phyloP scores from a whole-genome alignment of 2,113 vertebrate species.

The Agelaius tricolor region DNA sequence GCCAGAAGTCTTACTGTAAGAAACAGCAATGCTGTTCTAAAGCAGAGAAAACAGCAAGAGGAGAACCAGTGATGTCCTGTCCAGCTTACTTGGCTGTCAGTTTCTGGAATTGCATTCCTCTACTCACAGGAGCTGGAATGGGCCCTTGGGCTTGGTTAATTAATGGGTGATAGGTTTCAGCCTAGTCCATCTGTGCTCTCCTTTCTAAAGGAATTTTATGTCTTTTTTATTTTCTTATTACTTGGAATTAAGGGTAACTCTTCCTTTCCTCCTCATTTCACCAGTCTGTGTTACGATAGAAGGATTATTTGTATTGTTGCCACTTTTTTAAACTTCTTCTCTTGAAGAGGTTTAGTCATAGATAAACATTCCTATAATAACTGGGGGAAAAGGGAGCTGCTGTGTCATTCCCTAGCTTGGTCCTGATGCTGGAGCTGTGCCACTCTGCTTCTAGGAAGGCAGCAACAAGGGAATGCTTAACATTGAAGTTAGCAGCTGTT shows the following conservation, averaged over 20 bases:
- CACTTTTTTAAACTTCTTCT: not conserved
- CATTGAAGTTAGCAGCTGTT: slow-evolving; percentile 42
- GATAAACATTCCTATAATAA: not conserved
- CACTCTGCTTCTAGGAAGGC: slow-evolving; percentile 30
- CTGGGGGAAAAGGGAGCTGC: not conserved
- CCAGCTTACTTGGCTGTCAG: not conserved
- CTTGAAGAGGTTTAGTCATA: not conserved
- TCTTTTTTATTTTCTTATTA: not conserved
- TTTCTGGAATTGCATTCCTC: not conserved
- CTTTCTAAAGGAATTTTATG: not conserved
- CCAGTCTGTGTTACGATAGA: not conserved
- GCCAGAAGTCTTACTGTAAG: not conserved
- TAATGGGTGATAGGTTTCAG: not conserved
- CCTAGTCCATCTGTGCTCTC: not conserved
- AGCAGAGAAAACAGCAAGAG: not conserved
- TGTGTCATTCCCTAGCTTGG: not conserved
- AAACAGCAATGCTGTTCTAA: not conserved
- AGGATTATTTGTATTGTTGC: not conserved
- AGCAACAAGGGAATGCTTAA: slow-evolving; percentile 36
- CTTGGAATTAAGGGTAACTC: not conserved
- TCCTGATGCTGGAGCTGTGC: slow-evolving; percentile 6
- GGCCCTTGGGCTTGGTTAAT: not conserved
- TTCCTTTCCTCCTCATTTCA: not conserved
- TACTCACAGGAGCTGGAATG: not conserved
- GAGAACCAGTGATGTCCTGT: not conserved